These are phyloP conservation scores for Drosophila kikkawai DNA, from an alignment of 1,140 invertebrate species.

Conservation along the genomic window DNA sequence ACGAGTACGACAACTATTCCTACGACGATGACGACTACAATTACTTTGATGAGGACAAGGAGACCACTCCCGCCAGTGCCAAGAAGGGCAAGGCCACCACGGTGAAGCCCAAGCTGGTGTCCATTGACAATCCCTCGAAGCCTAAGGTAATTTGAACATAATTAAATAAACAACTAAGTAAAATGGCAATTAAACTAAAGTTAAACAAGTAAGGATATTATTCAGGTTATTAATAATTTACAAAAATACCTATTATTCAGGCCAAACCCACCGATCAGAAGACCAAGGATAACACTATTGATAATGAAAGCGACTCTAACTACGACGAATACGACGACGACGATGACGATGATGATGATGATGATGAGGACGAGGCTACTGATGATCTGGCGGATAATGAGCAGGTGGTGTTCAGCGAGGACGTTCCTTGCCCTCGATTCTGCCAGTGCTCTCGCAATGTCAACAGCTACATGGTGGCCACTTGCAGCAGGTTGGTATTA, in stretches of 20 bases:
- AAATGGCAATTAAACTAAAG: no score
- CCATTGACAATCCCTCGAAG: constrained; percentile 59
- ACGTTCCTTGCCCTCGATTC: constrained; percentile 81
- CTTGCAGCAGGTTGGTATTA: constrained; percentile 73
- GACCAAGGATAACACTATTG: constrained; percentile 59
- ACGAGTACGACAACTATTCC: constrained; percentile 56
- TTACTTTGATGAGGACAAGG: constrained; percentile 53
- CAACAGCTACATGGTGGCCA: constrained; percentile 82
- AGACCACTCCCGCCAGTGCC: constrained; percentile 41
- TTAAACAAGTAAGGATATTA: no score
- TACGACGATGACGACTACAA: constrained; percentile 54
- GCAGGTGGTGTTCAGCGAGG: constrained; percentile 69
- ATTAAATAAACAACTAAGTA: no score
- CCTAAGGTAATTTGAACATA: constrained; percentile 44
- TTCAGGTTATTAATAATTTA: no score
- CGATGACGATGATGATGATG: constrained; percentile 66
- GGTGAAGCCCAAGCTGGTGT: constrained; percentile 56
- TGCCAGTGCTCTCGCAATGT: constrained; percentile 76
- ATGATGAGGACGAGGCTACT: constrained; percentile 57
- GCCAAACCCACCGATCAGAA: constrained; percentile 47
- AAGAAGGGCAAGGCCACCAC: constrained; percentile 56
- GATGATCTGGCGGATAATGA: constrained; percentile 68
- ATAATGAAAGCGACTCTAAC: constrained; percentile 67
- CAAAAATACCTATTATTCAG: constrained; percentile 1
- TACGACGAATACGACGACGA: constrained; percentile 69